Base-by-base conservation (phyloP, 1,140 invertebrate genomes). In the Bombus confusus region DNA sequence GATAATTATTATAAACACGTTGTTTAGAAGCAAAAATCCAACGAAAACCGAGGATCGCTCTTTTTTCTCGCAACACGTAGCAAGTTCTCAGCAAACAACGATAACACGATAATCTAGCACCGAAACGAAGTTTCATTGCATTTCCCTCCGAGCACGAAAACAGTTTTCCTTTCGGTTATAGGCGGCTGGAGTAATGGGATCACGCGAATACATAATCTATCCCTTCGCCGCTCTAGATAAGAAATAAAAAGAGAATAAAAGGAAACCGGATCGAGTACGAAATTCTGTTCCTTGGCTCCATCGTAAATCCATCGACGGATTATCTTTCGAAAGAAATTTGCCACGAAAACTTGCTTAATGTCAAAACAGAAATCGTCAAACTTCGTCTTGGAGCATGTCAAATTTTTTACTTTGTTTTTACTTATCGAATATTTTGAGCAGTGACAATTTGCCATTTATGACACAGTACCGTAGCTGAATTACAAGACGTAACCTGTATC, bases 171-270 rank as follows among this genome's bases (percentile, higher is more conserved):
- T 71, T 52, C 41, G 22, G 39, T 71, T 71, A 66, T 71, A 28
- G 41, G 34, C 41, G 64, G 25, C 34, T 8, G 13, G 6, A 9
- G 64, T 62, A 47, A 69, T 47, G 39, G 41, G 34, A 71, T 80
- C 66, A 31, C 64, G 78, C 64, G 62, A 80, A 71, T 66, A 71
- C 62, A 80, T 80, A 80, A 77, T 80, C 78, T 41, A 22, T 15
- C 41, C 31, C 31, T 37, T 37, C n/a, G 25, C 31, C 12, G 22
- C 8, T 22, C 8, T 3, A 15, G 39, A 28, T n/a, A 41, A 62
- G 37, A 39, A 77, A 62, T 10, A 41, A 62, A n/a, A 41, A 62
- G 15, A 25, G 52, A 62, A 22, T 39, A 76, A 39, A n/a, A 59
- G 10, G 52, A 39, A 39, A n/a, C 8, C 28, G 39, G 34, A 59